Conservation (phyloP, 2,797 vertebrate genomes). For the Bryconaethiops microstoma region DNA sequence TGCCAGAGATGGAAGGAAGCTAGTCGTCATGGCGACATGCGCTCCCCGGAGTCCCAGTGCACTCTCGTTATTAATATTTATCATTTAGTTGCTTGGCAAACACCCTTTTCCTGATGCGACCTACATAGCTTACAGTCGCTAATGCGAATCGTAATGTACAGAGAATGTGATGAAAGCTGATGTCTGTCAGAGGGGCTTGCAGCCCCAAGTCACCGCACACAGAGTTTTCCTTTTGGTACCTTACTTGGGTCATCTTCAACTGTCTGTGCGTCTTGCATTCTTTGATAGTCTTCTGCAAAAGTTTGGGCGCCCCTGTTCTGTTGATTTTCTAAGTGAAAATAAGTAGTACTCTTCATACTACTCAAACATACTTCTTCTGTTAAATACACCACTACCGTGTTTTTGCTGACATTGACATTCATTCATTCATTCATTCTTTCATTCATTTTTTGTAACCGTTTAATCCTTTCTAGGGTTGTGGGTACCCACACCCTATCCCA, state of each 20-base stretch:
- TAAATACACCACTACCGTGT: too few relatives aligned
- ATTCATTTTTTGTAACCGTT: too few relatives aligned
- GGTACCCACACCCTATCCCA: too few relatives aligned
- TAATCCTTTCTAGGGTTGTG: too few relatives aligned
- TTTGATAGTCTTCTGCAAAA: not conserved
- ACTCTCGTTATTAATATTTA: conserved; percentile 74
- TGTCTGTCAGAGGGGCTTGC: conserved; percentile 12
- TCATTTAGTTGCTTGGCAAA: conserved; percentile 64
- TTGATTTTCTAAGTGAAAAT: too few relatives aligned
- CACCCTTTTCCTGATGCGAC: conserved; percentile 63
- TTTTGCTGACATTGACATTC: too few relatives aligned
- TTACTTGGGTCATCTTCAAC: not conserved
- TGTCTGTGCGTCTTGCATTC: not conserved
- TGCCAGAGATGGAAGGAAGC: conserved; percentile 27
- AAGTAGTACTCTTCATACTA: too few relatives aligned
- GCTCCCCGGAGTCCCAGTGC: conserved; percentile 46
- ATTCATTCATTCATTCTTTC: too few relatives aligned
- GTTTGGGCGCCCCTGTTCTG: too few relatives aligned
- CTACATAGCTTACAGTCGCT: conserved; percentile 56
- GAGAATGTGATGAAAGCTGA: conserved; percentile 23
- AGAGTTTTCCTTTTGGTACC: not conserved
- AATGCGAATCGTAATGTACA: conserved; percentile 48
- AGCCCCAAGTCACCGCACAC: not conserved
- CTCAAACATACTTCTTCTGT: too few relatives aligned
- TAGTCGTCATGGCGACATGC: conserved; percentile 48